Conservation (phyloP, 2,113 vertebrate species). For the Oryzias celebensis region DNA sequence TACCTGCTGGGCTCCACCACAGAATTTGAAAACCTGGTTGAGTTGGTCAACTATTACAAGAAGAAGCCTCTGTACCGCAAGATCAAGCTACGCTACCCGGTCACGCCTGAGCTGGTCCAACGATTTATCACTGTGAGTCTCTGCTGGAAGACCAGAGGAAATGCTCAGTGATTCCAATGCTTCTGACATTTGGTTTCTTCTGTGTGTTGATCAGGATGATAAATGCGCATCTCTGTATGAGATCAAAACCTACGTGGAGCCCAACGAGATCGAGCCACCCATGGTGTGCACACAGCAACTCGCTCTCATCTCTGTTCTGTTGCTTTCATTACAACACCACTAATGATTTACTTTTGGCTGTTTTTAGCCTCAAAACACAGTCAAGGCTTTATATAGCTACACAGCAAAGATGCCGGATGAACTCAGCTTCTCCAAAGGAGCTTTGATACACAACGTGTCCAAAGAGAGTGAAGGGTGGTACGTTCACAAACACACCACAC, state of each 20-base stretch:
- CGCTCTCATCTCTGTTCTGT: neutral
- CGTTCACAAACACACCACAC: slow-evolving; percentile 47
- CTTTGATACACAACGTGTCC: slow-evolving; percentile 90
- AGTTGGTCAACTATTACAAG: slow-evolving; percentile 90
- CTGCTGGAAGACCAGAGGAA: neutral
- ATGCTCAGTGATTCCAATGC: too few relatives aligned
- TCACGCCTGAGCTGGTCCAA: slow-evolving; percentile 88
- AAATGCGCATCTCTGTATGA: slow-evolving; percentile 86
- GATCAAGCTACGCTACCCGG: slow-evolving; percentile 92
- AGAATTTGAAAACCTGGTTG: slow-evolving; percentile 93
- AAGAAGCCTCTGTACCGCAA: slow-evolving; percentile 92
- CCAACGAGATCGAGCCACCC: slow-evolving; percentile 87
- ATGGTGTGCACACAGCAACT: slow-evolving; percentile 73
- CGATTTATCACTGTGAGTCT: slow-evolving; percentile 85
- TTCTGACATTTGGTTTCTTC: neutral
- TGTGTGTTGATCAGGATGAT: slow-evolving; percentile 78
- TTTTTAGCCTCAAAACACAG: slow-evolving; percentile 85
- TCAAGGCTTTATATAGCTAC: slow-evolving; percentile 90
- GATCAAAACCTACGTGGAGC: slow-evolving; percentile 89
- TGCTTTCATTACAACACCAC: neutral
- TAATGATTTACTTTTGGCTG: slow-evolving; percentile 25
- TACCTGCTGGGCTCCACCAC: slow-evolving; percentile 91
- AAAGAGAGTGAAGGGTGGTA: slow-evolving; percentile 89
- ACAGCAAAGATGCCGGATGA: slow-evolving; percentile 84
- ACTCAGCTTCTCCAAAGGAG: slow-evolving; percentile 86